Conservation (phyloP, 92 coral and sea anemone genomes). For the Isaurus tuberculatus region DNA sequence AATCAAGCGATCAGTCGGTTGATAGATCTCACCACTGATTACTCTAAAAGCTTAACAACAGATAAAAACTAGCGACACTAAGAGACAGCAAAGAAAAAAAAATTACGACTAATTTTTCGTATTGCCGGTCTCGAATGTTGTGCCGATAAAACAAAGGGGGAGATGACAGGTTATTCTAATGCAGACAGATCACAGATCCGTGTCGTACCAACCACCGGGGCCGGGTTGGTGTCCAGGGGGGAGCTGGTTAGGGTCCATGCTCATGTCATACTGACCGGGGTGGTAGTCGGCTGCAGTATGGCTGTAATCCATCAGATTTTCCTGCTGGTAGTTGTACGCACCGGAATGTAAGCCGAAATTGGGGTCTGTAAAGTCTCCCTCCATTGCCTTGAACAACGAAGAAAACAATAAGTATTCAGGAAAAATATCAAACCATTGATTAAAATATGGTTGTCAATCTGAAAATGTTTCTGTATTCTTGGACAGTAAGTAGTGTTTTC, state of each 20-base stretch:
- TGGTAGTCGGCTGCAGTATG: conserved; percentile 78
- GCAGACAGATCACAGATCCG: conserved; percentile 66
- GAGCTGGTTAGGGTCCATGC: conserved; percentile 69
- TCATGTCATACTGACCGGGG: conserved; percentile 78
- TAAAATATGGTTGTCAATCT: neutral
- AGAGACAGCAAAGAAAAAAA: neutral
- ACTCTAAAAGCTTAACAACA: neutral
- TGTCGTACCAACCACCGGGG: conserved; percentile 89
- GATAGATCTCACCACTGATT: neutral
- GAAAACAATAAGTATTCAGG: neutral
- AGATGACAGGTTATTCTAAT: no score
- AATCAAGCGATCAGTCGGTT: neutral
- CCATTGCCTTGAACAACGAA: conserved; percentile 73
- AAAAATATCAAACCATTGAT: neutral
- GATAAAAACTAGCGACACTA: neutral
- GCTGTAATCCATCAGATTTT: conserved; percentile 77
- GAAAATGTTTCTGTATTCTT: no score
- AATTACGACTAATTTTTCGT: neutral
- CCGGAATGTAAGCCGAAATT: conserved; percentile 69
- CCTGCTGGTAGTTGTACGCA: conserved; percentile 75
- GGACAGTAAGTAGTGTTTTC: no score
- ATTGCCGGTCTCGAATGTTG: neutral
- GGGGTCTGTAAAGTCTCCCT: conserved; percentile 81
- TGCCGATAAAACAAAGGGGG: neutral
- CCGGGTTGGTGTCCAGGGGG: conserved; percentile 80